These are phyloP conservation scores for Eilema depressum DNA, from an alignment of 2,888 invertebrate species.

Conservation along the genomic window DNA sequence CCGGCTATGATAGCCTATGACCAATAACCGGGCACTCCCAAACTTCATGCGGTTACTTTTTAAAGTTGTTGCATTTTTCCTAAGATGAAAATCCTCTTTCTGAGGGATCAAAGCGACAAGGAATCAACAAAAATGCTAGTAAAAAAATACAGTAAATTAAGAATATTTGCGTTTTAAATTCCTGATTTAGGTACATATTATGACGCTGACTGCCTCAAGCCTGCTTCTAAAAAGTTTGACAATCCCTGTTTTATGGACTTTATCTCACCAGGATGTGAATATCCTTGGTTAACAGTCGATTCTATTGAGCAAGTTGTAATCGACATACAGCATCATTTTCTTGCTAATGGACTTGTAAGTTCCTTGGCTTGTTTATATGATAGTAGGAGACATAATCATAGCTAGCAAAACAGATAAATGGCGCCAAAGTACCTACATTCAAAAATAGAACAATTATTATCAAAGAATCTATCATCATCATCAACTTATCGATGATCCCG, in stretches of 20 bases:
- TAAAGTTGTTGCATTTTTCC: neutral
- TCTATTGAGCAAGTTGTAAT: constrained; percentile 21
- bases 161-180: too few relatives aligned
- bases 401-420: neutral
- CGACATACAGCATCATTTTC: constrained; percentile 1
- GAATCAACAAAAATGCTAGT: neutral
- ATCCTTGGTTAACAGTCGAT: constrained; percentile 32
- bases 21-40: too few relatives aligned
- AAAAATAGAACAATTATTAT: neutral
- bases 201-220: too few relatives aligned
- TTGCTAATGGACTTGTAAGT: constrained; percentile 14
- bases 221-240: constrained; percentile 1
- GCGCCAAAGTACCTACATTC: neutral
- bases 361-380: neutral
- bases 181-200: too few relatives aligned
- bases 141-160: too few relatives aligned
- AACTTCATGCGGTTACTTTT: neutral
- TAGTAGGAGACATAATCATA: neutral
- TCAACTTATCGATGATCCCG: too few relatives aligned
- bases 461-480: too few relatives aligned
- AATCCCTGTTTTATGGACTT: constrained; percentile 12
- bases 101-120: neutral
- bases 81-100: neutral
- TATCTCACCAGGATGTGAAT: constrained; percentile 46
- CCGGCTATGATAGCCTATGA: too few relatives aligned